Conservation (phyloP, 2,888 invertebrate genomes). For the Rhodophaea formosa region DNA sequence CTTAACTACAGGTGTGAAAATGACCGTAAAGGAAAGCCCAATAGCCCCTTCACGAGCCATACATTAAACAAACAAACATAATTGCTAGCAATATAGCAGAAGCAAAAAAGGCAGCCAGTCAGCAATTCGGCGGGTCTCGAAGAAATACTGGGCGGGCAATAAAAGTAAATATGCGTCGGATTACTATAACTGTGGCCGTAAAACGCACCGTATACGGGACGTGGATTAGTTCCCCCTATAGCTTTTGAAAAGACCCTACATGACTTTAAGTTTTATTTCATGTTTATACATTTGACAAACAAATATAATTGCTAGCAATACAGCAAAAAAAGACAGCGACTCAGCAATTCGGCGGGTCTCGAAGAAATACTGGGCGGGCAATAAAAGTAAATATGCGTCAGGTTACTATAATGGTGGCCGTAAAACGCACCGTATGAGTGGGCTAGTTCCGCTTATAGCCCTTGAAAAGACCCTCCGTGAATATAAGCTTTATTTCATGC, state of each 20-base stretch:
- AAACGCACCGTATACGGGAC: conserved; percentile 18
- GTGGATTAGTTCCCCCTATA: not conserved
- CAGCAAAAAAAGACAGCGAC: conserved; percentile 17
- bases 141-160: conserved; percentile 46
- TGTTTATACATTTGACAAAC: conserved; percentile 3
- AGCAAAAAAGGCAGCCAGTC: conserved; percentile 21
- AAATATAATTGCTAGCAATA: conserved; percentile 4
- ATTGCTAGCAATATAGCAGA: not conserved
- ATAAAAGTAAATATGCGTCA: conserved; percentile 58
- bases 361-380: conserved; percentile 42
- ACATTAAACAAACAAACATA: conserved; percentile 9
- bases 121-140: conserved; percentile 23
- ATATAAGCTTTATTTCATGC: too few species aligned
- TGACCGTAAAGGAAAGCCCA: not conserved
- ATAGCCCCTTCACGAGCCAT: not conserved
- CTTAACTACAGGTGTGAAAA: not conserved
- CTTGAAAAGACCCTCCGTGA: not conserved
- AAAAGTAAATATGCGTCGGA: conserved; percentile 55
- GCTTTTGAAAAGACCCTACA: not conserved
- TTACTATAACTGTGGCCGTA: conserved; percentile 27
- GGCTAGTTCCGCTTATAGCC: not conserved
- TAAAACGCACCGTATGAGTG: conserved; percentile 18
- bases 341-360: conserved; percentile 22
- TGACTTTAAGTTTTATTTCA: not conserved
- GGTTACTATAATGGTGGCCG: conserved; percentile 28